Percentiles rank a stretch among this genome's conserved stretches.
Evolutionary conservation across 2,888 invertebrate species (phyloP).

Genomic region (Orthosia incerta): DNA sequence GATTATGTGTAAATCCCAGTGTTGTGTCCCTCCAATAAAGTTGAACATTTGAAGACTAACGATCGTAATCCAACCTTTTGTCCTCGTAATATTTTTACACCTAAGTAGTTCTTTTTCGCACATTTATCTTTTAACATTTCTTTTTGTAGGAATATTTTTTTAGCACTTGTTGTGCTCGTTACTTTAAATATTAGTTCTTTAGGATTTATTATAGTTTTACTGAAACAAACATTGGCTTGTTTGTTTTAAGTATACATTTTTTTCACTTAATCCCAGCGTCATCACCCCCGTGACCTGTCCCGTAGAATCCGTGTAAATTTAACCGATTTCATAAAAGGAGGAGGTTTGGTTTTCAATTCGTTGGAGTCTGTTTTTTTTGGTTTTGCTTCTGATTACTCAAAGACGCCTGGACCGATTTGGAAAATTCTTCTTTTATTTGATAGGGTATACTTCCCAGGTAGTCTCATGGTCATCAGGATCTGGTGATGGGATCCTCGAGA

Average conservation of each 20-base stretch:
- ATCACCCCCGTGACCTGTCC: too few species aligned
- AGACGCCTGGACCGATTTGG: too few species aligned
- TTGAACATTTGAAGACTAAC: slow-evolving; percentile 56
- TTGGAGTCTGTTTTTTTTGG: too few species aligned
- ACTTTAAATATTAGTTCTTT: slow-evolving; percentile 4
- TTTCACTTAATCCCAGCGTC: too few species aligned
- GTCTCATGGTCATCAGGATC: too few species aligned
- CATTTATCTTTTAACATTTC: slow-evolving; percentile 22
- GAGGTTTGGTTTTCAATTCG: too few species aligned
- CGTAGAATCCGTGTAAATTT: too few species aligned
- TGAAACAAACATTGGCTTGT: slow-evolving; percentile 13
- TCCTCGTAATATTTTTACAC: slow-evolving; percentile 39
- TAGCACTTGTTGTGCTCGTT: neutral
- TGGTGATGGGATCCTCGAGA: too few species aligned
- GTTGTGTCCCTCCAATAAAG: slow-evolving; percentile 47
- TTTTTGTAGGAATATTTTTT: slow-evolving; percentile 10
- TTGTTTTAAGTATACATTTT: neutral
- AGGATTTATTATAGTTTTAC: slow-evolving; percentile 4
- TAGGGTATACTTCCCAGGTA: too few species aligned
- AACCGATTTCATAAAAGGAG: too few species aligned
- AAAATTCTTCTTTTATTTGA: too few species aligned
- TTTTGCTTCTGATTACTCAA: too few species aligned
- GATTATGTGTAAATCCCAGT: slow-evolving; percentile 49
- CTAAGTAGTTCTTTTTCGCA: slow-evolving; percentile 14
- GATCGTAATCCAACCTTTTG: slow-evolving; percentile 35